A percentile compares a stretch with the other conserved stretches of the same genome.
Conservation (phyloP, 2,113 vertebrate species). For the Rhagologus leucostigma region DNA sequence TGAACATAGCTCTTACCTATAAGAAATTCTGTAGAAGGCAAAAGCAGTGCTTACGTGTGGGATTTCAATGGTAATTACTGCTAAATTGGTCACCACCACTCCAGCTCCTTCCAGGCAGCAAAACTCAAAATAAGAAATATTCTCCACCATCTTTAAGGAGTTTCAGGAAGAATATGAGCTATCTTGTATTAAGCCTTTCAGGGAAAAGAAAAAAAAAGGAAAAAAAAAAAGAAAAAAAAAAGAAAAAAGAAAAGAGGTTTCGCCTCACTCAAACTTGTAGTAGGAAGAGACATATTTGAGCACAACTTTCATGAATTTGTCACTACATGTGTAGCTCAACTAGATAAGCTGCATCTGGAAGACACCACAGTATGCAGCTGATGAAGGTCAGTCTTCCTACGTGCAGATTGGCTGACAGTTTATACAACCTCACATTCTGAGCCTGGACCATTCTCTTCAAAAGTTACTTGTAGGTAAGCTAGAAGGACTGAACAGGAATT, state of each 20-base stretch:
- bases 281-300: not conserved
- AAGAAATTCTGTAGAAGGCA: not conserved
- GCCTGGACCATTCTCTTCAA: not conserved
- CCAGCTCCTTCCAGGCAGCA: not conserved
- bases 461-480: not conserved
- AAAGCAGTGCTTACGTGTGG: not conserved
- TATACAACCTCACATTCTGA: not conserved
- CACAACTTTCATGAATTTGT: not conserved
- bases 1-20: not conserved
- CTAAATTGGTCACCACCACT: not conserved
- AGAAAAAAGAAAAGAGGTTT: not conserved
- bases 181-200: not conserved
- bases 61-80: not conserved
- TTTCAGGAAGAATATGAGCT: not conserved
- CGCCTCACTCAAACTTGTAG: not conserved
- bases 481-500: not conserved
- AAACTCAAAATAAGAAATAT: not conserved
- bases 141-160: not conserved
- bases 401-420: not conserved
- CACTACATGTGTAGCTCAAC: not conserved
- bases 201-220: too few relatives aligned
- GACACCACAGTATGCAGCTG: not conserved
- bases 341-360: not conserved
- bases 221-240: not conserved
- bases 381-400: not conserved